These are phyloP conservation scores for Apteryx mantelli DNA, from an alignment of 2,113 vertebrate genomes.

Conservation along the genomic window DNA sequence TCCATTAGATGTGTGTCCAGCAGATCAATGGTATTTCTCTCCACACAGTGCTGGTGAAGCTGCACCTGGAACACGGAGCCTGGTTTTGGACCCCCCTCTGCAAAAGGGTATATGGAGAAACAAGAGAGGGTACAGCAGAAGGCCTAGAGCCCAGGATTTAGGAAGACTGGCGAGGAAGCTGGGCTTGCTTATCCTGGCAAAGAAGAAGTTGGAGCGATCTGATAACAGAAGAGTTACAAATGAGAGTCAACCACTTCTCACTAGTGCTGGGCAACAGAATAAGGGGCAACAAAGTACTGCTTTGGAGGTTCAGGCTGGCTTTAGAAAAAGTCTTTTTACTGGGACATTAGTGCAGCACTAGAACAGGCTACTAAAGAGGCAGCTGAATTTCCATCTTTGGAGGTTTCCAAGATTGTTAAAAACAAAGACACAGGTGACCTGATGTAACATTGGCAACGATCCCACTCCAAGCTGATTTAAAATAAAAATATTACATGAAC, in stretches of 20 bases:
- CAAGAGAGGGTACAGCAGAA: not conserved
- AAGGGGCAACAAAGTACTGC: not conserved
- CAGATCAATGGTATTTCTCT: not conserved
- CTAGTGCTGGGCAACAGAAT: not conserved
- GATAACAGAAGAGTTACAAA: not conserved
- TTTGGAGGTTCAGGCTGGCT: not conserved
- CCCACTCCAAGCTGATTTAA: not conserved
- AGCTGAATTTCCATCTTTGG: not conserved
- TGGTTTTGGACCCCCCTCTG: not conserved
- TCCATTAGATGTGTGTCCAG: not conserved
- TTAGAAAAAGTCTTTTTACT: not conserved
- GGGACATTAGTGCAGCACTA: accelerated
- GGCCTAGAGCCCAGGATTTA: not conserved
- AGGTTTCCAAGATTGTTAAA: not conserved
- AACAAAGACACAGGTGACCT: not conserved
- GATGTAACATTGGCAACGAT: not conserved
- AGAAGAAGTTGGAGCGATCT: not conserved
- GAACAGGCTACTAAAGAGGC: not conserved
- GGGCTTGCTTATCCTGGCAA: not conserved
- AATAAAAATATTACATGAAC: not conserved
- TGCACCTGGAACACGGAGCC: not conserved
- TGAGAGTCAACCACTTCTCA: not conserved
- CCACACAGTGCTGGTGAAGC: not conserved
- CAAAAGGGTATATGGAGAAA: not conserved
- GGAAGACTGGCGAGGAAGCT: not conserved